Evolutionary conservation across 2,888 invertebrate species (phyloP).

Genomic region (Chalcis sispes): DNA sequence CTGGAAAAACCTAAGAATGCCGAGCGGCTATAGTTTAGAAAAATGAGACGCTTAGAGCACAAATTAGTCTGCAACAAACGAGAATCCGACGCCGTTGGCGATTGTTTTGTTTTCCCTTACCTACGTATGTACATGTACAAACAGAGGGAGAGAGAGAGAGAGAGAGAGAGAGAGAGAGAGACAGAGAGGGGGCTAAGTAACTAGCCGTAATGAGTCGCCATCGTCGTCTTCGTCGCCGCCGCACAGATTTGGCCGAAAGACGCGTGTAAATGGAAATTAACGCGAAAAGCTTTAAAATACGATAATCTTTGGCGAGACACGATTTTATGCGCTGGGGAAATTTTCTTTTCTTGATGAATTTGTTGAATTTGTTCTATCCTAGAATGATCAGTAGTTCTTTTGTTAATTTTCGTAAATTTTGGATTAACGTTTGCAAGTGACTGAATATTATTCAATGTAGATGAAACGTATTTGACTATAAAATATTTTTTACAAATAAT

Average conservation of each 20-base stretch:
- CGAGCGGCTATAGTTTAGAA: no score
- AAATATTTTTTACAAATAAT: no score
- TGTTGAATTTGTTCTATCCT: no score
- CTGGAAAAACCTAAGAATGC: no score
- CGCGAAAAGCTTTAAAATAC: constrained; percentile 44
- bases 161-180: no score
- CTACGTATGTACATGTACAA: background rate
- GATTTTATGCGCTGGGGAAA: constrained; percentile 16
- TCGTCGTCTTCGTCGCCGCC: background rate
- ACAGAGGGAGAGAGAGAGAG: no score
- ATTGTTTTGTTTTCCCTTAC: background rate
- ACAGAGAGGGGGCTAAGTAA: constrained; percentile 4
- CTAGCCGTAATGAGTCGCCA: constrained; percentile 34
- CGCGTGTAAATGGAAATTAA: constrained; percentile 27
- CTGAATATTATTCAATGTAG: no score
- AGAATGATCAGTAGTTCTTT: no score
- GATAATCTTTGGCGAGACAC: constrained; percentile 45
- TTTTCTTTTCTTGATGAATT: no score
- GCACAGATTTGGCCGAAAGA: background rate
- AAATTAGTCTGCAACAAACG: constrained; percentile 32
- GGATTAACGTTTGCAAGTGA: no score
- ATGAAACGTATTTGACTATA: no score
- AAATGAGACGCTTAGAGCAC: constrained; percentile 42
- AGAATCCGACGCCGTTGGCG: background rate
- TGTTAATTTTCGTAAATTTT: no score